Base-by-base conservation (phyloP, 2,113 vertebrate genomes). In the Chaenogobius annularis region DNA sequence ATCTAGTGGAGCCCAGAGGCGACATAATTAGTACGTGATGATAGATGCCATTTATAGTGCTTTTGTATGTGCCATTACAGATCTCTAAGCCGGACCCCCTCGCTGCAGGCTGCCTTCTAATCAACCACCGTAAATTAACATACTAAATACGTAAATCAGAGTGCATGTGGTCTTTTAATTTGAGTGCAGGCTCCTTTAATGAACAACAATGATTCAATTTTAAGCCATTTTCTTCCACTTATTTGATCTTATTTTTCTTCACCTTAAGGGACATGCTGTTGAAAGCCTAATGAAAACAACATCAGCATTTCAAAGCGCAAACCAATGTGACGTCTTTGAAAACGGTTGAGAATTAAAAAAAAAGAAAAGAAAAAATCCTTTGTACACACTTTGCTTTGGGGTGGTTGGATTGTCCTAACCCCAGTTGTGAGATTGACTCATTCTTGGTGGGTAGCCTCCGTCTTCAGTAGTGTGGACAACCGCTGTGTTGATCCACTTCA, bases 21-120 rank as follows among this genome's bases (percentile, higher is more conserved):
- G 80, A 88, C 90, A 91, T 94, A 91, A 94, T 94, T 93, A 93
- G 93, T 79, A 90, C 84, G 90, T 84, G 93, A 82, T 91, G 93
- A 94, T 90, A 89, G 92, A 92, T 76, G 78, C 87, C 88, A 86
- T 92, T 90, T 85, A 84, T 79, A 71, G 74, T 72, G 83, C 83
- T 87, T 88, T 82, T 79, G 77, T 83, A 78, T 75, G 69, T 22
- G 5, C 72, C 40, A 72, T 75, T 26, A 55, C 72, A 44, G 81
- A 74, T 72, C 69, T 77, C 76, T 70, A 40, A 70, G 86, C 82
- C 69, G 85, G 85, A 82, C 86, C 85, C 81, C 85, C 77, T 44
- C 37, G 13, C 83, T 80, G 71, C 72, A 35, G 69, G 62, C 75
- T 70, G 71, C 79, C 82, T 85, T 73, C 80, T 77, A 86, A 83